These are phyloP conservation scores for Odobenus rosmarus DNA, from an alignment of 2,113 vertebrate genomes.

Conservation along the genomic window DNA sequence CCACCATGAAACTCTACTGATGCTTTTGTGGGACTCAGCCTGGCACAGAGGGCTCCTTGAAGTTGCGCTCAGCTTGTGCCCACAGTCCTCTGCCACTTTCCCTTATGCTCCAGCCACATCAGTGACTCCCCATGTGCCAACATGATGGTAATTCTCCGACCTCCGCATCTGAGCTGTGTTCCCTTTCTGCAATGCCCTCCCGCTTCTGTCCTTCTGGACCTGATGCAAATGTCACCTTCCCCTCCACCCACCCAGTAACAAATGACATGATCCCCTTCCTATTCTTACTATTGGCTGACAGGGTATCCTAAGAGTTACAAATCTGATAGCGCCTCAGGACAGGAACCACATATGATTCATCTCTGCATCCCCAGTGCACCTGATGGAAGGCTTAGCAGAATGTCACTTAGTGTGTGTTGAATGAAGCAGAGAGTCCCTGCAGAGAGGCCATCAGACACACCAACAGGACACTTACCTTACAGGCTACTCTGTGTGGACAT, in stretches of 20 bases:
- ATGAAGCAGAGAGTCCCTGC: neutral
- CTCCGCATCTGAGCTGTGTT: neutral
- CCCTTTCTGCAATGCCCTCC: neutral
- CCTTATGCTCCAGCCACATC: neutral
- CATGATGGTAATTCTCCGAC: neutral
- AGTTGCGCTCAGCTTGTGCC: neutral
- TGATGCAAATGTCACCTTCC: neutral
- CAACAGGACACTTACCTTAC: slow-evolving; percentile 91
- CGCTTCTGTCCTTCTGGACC: neutral
- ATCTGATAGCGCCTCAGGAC: neutral
- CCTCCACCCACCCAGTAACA: neutral
- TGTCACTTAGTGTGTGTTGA: neutral
- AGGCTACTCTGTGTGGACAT: slow-evolving; percentile 98
- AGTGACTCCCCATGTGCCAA: neutral
- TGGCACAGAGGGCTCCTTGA: neutral
- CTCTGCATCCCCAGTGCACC: neutral
- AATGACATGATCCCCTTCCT: neutral
- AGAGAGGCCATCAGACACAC: neutral
- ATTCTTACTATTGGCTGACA: neutral
- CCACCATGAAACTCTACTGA: neutral
- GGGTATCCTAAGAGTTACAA: neutral
- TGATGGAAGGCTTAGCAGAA: neutral
- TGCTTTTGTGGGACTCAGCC: neutral
- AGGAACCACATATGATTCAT: neutral
- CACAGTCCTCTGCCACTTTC: neutral